Conservation (phyloP, 2,888 invertebrate genomes). For the Eristalis intricaria region DNA sequence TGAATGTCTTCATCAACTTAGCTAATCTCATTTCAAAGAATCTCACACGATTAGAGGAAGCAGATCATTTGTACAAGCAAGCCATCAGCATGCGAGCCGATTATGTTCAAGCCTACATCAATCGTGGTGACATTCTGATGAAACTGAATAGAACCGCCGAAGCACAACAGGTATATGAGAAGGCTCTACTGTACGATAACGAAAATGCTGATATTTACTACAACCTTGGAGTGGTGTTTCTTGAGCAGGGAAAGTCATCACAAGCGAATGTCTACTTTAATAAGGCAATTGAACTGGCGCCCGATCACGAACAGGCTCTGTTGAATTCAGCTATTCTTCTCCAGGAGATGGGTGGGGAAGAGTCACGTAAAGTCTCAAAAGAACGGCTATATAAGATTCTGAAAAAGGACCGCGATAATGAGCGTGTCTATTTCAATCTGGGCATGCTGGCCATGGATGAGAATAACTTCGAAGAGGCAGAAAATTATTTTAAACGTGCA, state of each 20-base stretch:
- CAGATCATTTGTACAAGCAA: constrained; percentile 95
- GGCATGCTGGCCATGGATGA: constrained; percentile 99
- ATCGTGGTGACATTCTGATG: constrained; percentile 97
- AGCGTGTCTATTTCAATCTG: constrained; percentile 96
- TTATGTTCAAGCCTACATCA: constrained; percentile 95
- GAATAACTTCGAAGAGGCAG: constrained; percentile 92
- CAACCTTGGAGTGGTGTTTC: constrained; percentile 95
- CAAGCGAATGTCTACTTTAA: constrained; percentile 96
- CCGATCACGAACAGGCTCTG: constrained; percentile 96
- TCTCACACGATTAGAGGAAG: constrained; percentile 94
- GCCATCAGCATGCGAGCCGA: constrained; percentile 99
- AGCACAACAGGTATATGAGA: constrained; percentile 96
- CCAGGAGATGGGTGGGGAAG: constrained; percentile 92
- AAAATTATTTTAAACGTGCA: constrained; percentile 94
- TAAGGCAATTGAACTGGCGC: constrained; percentile 95
- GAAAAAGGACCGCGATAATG: constrained; percentile 86
- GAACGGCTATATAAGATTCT: constrained; percentile 91
- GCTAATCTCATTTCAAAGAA: constrained; percentile 97
- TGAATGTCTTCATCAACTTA: constrained; percentile 97
- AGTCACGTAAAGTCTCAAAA: constrained; percentile 89
- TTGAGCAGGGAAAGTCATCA: constrained; percentile 95
- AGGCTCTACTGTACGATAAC: constrained; percentile 95
- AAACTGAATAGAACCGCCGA: constrained; percentile 96
- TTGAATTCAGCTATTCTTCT: constrained; percentile 97
- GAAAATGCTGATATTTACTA: constrained; percentile 97